Evolutionary conservation across 2,113 vertebrate genomes (phyloP), one percentile per base, ranked within the genome.

Genomic region (Burhinus bistriatus): DNA sequence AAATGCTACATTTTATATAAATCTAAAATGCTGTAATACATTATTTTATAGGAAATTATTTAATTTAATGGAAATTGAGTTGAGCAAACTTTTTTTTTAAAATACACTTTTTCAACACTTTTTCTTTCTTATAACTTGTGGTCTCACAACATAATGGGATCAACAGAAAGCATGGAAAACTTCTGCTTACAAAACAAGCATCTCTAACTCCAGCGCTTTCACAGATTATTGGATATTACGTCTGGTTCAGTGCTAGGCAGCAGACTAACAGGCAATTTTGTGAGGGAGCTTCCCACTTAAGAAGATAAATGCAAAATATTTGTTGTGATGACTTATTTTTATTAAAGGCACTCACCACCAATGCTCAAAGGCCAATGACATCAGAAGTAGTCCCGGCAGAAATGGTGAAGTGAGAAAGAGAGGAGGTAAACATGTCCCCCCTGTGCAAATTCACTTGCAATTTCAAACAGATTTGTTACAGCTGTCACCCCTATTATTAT

Each of bases 361-460:
- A 4, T 54, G 34, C 7, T 88, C 15, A 68, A 89, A 71, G n/a
- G 29, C 19, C 29, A 75, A 9, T 40, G 68, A 13, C 0, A 0
- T 30, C 44, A 87, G 22, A n/a, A 87, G 4, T 4, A 70, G 45
- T 34, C 32, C 18, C 57, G 30, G 4, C 69, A 61, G 44, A 87
- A 90, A 83, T 3, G 4, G 5, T 82, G 11, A 88, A 27, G 34
- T 49, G 29, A 80, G 22, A 83, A 69, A 69, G 34, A 49, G 3
- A 71, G 13, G 5, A 82, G 19, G 40, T 16, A 87, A 90, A 51
- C 52, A 75, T 61, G 86, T 90, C 55, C 6, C 17, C 29, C 15
- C 26, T 12, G 32, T 47, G 54, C 42, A 89, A 87, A 83, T 75
- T 69, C 25, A 38, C 23, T 64, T 64, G 20, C 19, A 66, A 83